A percentile compares a stretch with the other conserved stretches of the same genome.
Evolutionary conservation across 2,113 vertebrate genomes (phyloP).

Genomic region (Petrocephalus zakoni): DNA sequence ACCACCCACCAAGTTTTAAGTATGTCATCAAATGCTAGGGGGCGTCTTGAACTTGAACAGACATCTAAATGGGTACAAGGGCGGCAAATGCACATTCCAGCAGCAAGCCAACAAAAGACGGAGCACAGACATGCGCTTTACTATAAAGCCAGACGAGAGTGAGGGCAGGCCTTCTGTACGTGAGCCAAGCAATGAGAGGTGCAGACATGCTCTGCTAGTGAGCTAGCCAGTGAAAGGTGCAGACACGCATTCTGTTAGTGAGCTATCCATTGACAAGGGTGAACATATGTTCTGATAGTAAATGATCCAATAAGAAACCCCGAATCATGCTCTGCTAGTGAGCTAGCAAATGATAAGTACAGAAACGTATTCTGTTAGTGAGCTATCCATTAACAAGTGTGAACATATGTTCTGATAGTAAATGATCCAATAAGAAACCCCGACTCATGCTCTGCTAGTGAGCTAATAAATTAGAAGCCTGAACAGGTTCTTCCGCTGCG

Average conservation of each 20-base stretch:
- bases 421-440: not conserved
- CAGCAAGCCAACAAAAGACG: not conserved
- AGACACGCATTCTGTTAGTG: not conserved
- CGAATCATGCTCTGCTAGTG: not conserved
- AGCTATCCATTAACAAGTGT: not conserved
- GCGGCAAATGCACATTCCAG: not conserved
- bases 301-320: too few relatives aligned
- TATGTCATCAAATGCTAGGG: not conserved
- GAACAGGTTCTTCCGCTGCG: not conserved
- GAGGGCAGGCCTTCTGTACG: not conserved
- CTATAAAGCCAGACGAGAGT: not conserved
- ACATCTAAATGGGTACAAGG: not conserved
- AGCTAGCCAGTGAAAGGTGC: not conserved
- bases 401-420: not conserved
- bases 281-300: not conserved
- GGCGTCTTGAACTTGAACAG: not conserved
- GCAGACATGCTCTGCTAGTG: not conserved
- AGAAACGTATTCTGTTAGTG: too few relatives aligned
- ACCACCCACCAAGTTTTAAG: not conserved
- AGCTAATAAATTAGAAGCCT: not conserved
- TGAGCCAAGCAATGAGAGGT: not conserved
- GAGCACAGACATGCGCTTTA: not conserved
- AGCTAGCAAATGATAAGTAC: too few relatives aligned
- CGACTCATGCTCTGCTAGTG: not conserved
- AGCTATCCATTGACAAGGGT: not conserved